Evolutionary conservation across 2,113 vertebrate genomes (phyloP), one percentile per base, ranked within the genome.

Genomic region (Ceyx melanurus): DNA sequence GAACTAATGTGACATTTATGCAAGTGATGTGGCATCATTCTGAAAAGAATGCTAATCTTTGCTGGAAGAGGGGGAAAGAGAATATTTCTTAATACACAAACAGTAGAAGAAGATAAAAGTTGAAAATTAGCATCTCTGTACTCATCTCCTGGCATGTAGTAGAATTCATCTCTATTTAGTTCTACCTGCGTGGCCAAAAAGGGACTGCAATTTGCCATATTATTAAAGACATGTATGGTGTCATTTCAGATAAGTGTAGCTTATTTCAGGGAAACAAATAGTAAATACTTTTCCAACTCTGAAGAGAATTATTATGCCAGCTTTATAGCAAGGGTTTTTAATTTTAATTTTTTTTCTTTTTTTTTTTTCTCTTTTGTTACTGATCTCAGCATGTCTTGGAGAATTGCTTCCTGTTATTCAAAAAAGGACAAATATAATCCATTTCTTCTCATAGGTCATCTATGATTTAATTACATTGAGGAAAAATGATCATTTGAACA

Each of bases 211-310:
- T 94, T 88, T 89, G 37, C 64, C 50, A 31, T 66, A 60, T 85
- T 89, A 90, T 83, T 92, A 82, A 58, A 67, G 28, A 95, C 33
- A 85, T 50, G 53, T 75, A 80, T 70, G 80, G 57, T 90, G 94
- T 93, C 4, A 57, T 93, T 94, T 94, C 65, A 88, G 72, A 88
- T 60, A 71, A 13, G 5, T 60, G 61, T 10, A 61, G 45, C 70
- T 94, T 86, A 91, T 90, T 91, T 94, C 75, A 86, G 72, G 56
- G 43, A 93, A 97, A 94, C 26, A 94, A 94, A 76, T 76, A 90
- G 73, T 94, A 94, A 96, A 87, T 81, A 77, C 51, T 92, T 93
- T 89, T 61, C 94, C 86, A 94, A 68, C 81, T 86, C 88, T 76
- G 88, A 95, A 81, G 75, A 22, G 89, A 94, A 94, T 95, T 92